A percentile compares a stretch with the other conserved stretches of the same genome.
Conservation (phyloP, 2,113 vertebrate species). For the Craseonycteris thonglongyai region DNA sequence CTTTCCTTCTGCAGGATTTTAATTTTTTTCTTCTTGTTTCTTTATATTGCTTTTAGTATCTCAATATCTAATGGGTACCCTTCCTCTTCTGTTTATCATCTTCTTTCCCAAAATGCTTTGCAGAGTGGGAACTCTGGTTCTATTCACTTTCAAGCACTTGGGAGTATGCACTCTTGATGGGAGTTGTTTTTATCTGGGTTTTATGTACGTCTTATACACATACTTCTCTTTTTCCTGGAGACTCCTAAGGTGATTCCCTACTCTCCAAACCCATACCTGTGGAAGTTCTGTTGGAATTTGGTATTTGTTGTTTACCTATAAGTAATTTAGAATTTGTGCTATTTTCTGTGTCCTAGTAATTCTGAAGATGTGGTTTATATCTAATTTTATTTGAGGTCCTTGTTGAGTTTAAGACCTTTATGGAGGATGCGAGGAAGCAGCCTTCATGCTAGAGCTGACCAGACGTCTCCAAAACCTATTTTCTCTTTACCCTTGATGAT, state of each 20-base stretch:
- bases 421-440: not conserved
- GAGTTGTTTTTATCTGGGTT: not conserved
- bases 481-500: not conserved
- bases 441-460: not conserved
- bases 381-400: not conserved
- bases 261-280: not conserved
- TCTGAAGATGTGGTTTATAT: not conserved
- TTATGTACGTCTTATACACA: not conserved
- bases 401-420: not conserved
- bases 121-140: not conserved
- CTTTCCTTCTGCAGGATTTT: not conserved
- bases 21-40: not conserved
- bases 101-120: not conserved
- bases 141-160: not conserved
- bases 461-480: not conserved
- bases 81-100: not conserved
- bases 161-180: not conserved
- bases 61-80: not conserved
- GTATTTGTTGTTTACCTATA: not conserved
- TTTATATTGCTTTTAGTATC: not conserved
- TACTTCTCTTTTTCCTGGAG: not conserved
- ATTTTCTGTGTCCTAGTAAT: not conserved
- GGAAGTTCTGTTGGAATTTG: not conserved
- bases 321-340: not conserved
- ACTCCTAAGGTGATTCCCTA: not conserved